Percentiles rank a stretch among this genome's conserved stretches.
Conservation (phyloP, 2,888 invertebrate genomes). For the Formica aserva region DNA sequence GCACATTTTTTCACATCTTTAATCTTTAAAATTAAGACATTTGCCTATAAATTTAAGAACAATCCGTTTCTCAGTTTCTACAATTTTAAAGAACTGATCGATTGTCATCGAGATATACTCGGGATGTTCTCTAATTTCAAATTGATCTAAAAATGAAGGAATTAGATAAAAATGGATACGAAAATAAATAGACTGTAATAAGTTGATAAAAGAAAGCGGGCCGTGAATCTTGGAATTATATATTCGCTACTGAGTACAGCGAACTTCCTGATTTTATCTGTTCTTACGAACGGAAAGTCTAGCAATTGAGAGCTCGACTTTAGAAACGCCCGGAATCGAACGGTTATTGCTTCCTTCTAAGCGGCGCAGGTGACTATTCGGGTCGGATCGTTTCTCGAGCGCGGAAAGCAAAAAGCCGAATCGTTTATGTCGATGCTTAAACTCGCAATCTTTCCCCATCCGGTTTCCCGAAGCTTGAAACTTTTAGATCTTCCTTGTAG, state of each 20-base stretch:
- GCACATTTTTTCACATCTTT: background rate
- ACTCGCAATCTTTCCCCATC: constrained; percentile 42
- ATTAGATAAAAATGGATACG: background rate
- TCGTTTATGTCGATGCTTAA: constrained; percentile 65
- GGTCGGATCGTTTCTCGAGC: constrained; percentile 39
- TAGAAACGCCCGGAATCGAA: constrained; percentile 37
- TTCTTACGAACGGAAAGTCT: constrained; percentile 21
- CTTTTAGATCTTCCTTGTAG: constrained; percentile 54
- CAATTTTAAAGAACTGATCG: background rate
- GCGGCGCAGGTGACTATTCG: constrained; percentile 52
- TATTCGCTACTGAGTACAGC: background rate
- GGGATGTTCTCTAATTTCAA: background rate
- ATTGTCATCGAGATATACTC: background rate
- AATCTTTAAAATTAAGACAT: background rate
- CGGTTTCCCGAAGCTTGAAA: constrained; percentile 47
- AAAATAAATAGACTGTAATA: background rate
- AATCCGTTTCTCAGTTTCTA: background rate
- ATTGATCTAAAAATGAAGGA: background rate
- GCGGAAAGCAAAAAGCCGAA: constrained; percentile 42
- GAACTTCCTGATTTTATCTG: background rate
- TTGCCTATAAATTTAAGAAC: background rate
- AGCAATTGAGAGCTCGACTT: constrained; percentile 4
- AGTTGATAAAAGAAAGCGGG: background rate
- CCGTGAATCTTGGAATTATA: background rate
- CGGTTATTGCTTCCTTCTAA: constrained; percentile 50